A percentile compares a stretch with the other conserved stretches of the same genome.
phyloP scores from a whole-genome alignment of 2,888 invertebrate species.

The Campoplex nolae region DNA sequence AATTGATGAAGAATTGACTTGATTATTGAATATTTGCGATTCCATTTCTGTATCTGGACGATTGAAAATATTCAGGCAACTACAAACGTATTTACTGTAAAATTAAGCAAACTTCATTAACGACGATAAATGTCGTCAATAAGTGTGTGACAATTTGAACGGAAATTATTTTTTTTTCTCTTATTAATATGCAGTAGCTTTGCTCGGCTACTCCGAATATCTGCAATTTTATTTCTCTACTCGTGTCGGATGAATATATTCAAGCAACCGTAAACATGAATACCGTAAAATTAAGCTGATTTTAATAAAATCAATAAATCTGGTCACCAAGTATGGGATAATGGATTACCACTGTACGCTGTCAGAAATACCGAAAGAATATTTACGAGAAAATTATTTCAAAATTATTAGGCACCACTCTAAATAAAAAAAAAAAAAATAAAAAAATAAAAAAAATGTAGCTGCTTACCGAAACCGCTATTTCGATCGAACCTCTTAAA shows the following conservation, averaged over 20 bases:
- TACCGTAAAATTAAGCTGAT: constrained; percentile 4
- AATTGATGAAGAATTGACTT: neutral
- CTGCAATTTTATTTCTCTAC: constrained; percentile 13
- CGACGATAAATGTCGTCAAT: neutral
- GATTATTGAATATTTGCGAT: neutral
- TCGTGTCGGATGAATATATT: neutral
- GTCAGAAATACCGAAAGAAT: constrained; percentile 29
- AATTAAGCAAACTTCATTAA: neutral
- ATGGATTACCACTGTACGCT: constrained; percentile 40
- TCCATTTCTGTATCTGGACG: neutral
- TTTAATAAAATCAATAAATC: constrained; percentile 46
- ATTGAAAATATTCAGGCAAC: neutral
- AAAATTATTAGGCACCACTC: constrained; percentile 42
- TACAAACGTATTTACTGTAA: neutral
- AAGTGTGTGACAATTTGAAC: neutral
- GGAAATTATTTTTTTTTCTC: neutral
- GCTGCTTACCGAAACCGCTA: constrained; percentile 35
- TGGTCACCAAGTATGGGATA: constrained; percentile 49
- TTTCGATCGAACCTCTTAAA: constrained; percentile 55
- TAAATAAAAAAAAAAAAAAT: constrained; percentile 26
- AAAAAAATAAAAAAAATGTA: constrained; percentile 26
- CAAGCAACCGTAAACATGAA: neutral
- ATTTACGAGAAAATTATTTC: constrained; percentile 68
- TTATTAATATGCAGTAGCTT: neutral
- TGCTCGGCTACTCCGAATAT: neutral